Base-by-base conservation (phyloP, 1,140 invertebrate species). In the Cotesia glomerata region DNA sequence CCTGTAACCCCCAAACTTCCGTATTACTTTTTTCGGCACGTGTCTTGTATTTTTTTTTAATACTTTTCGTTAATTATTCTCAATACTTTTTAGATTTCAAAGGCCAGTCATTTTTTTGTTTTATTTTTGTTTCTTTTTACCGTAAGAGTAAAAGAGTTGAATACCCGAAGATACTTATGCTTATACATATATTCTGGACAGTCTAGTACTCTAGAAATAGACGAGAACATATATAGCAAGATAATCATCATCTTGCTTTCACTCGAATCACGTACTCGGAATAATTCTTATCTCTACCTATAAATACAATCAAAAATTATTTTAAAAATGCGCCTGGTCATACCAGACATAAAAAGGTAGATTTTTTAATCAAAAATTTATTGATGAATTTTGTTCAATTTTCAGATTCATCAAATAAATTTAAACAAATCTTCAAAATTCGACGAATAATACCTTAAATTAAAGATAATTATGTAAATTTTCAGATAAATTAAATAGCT, bases 131-230 rank as follows among this genome's bases (percentile, higher is more conserved):
- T 26, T 26, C 26, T 26, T 26, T 26, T 26, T 26, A 26, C 26
- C 26, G 26, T 26, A 26, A 26, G 26, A 2, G 63, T 58, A 72
- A 49, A 66, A 59, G 36, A 45, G 63, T 59, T 65, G 63, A 72
- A 72, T 65, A 65, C 34, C 62, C 34, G 63, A 66, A 72, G 70
- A 66, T 45, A 72, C 70, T 72, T 72, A 59, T 26, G 26, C 70
- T 26, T 26, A 26, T 26, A 26, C 26, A 26, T 26, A 26, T 26
- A 26, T 26, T 63, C 70, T 56, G 49, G 45, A 65, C 54, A 14
- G 45, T 72, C 67, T 71, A 5, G 49, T 72, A 51, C 70, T 72
- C 70, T 63, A 72, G 52, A 72, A 72, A 72, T 72, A 72, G 70
- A 72, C 70, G 52, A 72, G 70, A 66, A 66, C 70, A 26, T 26